These are phyloP conservation scores for Smutsia gigantea DNA, from an alignment of 2,797 vertebrate species.

Conservation along the genomic window DNA sequence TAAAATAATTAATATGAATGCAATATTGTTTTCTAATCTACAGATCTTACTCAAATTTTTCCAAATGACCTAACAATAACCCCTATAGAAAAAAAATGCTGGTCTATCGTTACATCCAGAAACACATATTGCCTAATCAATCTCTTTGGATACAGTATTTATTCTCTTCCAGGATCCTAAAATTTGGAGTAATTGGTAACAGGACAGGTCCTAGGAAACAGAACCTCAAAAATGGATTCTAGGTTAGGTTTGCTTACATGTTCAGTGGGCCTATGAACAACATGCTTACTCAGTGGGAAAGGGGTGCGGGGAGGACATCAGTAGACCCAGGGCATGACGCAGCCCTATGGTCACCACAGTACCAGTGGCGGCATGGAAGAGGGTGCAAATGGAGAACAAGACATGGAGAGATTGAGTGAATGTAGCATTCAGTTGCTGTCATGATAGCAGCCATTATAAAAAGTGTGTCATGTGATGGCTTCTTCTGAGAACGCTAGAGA, in stretches of 20 bases:
- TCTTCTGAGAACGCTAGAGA: constrained; percentile 3
- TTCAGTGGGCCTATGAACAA: background rate
- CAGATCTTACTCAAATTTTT: background rate
- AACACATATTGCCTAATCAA: background rate
- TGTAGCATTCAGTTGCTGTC: background rate
- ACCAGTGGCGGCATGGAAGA: background rate
- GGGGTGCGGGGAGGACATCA: background rate
- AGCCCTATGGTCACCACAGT: background rate
- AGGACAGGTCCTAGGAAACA: background rate
- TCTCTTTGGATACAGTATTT: background rate
- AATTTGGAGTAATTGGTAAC: background rate
- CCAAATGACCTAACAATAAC: background rate
- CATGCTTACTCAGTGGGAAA: background rate
- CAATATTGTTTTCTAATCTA: background rate
- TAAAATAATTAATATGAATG: background rate
- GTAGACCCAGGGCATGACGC: background rate
- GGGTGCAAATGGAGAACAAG: background rate
- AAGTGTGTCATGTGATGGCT: background rate
- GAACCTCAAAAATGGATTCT: background rate
- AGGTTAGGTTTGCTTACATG: background rate
- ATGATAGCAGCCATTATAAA: background rate
- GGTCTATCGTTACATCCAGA: background rate
- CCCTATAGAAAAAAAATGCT: background rate
- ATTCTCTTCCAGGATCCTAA: background rate
- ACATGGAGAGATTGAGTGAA: background rate